Conservation (phyloP, 2,113 vertebrate species). For the Zapus hudsonius region DNA sequence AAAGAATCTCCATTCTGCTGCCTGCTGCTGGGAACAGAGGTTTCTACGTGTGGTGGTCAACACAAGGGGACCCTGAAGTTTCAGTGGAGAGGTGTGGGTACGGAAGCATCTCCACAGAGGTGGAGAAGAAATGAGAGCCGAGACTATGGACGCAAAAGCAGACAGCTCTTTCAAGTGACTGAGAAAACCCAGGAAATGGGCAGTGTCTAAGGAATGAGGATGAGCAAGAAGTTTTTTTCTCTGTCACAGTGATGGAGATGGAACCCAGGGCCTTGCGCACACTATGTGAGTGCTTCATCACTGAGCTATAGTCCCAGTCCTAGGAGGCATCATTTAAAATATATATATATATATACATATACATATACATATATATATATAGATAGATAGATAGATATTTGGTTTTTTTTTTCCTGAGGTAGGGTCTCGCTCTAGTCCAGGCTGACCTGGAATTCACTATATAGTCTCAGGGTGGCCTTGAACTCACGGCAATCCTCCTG, state of each 20-base stretch:
- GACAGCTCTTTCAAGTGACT: background rate
- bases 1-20: background rate
- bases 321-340: too few species aligned
- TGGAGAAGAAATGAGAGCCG: background rate
- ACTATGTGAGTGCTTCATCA: background rate
- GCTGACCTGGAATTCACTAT: too few species aligned
- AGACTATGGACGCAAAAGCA: background rate
- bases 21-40: background rate
- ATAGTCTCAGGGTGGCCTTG: too few species aligned
- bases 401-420: too few species aligned
- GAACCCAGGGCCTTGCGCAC: background rate
- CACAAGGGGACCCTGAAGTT: background rate
- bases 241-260: too few species aligned
- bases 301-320: background rate
- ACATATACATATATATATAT: too few species aligned
- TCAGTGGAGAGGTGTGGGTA: background rate
- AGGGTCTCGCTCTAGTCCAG: too few species aligned
- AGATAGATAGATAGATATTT: too few species aligned
- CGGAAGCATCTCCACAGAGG: background rate
- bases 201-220: background rate
- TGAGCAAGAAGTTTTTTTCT: too few species aligned
- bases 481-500: too few species aligned
- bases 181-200: background rate
- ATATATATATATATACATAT: too few species aligned
- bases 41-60: background rate